phyloP scores from a whole-genome alignment of 2,797 vertebrate species.

The Argyrosomus regius region DNA sequence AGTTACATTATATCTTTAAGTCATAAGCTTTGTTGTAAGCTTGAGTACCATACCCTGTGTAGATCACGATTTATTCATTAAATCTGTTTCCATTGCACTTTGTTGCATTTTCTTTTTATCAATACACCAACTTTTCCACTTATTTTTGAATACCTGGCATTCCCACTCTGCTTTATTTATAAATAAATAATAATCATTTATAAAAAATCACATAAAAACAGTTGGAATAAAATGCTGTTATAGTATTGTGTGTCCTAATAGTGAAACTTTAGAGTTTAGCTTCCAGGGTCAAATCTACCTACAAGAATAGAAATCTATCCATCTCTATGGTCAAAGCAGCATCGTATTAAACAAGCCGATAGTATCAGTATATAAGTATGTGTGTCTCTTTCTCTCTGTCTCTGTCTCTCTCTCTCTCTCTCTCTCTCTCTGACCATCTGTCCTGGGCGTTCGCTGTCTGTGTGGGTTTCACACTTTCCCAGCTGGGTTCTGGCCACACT shows the following conservation, averaged over 20 bases:
- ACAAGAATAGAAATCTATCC: not conserved
- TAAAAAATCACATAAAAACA: too few relatives aligned
- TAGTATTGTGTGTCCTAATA: too few relatives aligned
- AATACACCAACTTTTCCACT: too few relatives aligned
- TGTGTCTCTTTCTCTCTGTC: not conserved
- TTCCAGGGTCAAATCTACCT: not conserved
- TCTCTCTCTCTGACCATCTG: constrained; percentile 63
- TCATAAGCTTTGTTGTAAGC: too few relatives aligned
- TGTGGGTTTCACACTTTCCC: constrained; percentile 63
- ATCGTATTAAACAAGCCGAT: not conserved
- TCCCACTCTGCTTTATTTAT: not conserved
- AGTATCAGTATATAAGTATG: not conserved
- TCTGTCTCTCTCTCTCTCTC: constrained; percentile 13
- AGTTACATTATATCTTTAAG: too few relatives aligned
- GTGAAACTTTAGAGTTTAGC: too few relatives aligned
- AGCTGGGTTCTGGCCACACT: constrained; percentile 49
- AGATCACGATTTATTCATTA: too few relatives aligned
- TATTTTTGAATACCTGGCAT: not conserved
- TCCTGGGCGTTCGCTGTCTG: constrained; percentile 49
- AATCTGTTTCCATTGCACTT: too few relatives aligned
- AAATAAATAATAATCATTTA: too few relatives aligned
- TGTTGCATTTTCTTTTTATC: too few relatives aligned
- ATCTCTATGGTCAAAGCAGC: not conserved
- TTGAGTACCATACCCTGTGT: too few relatives aligned
- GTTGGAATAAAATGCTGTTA: too few relatives aligned